Evolutionary conservation across 2,888 invertebrate species (phyloP), one percentile per base, ranked within the genome.

Genomic region (Yponomeuta evonymella): DNA sequence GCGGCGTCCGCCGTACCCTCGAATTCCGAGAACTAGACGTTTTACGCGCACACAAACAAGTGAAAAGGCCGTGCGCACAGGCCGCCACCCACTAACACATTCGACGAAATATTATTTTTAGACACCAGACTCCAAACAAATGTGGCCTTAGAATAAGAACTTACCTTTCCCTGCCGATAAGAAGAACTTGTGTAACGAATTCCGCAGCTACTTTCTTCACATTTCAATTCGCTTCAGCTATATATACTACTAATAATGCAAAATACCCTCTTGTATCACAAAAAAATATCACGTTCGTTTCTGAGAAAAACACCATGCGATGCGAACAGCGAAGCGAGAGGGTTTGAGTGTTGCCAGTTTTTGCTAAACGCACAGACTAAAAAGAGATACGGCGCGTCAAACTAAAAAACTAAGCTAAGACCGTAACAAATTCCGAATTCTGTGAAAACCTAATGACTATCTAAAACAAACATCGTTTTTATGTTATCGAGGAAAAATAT

Each of bases 21-120:
- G 74, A 83, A 79, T 90, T 90, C 90, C 81, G 72, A 84, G 90
- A 90, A 90, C 79, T 88, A 81, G 84, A 85, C 86, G 81, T 85
- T 79, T 81, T 12, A 87, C 82, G 79, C 83, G 84, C 82, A 81
- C 80, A 73, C 75, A 72, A 73, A 78, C 73, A 74, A 65, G 70
- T 72, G 72, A 69, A 70, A 78, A 77, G 29, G 11, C 51, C 8
- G 51, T 58, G 51, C 30, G 33, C 65, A 29, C 30, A 72, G 62
- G 70, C 72, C 73, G 72, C 76, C 73, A 73, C 76, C 77, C 79
- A 82, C 85, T 71, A 77, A 81, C 82, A 81, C 81, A 79, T 65
- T 73, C 73, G 74, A 71, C 75, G 29, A 76, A 79, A 15, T 75
- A 81, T 82, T 88, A 88, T 87, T 84, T 86, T 84, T 88, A 88